Evolutionary conservation across 2,797 vertebrate genomes (phyloP), one percentile per base, ranked within the genome.

Genomic region (Gastrophryne carolinensis): DNA sequence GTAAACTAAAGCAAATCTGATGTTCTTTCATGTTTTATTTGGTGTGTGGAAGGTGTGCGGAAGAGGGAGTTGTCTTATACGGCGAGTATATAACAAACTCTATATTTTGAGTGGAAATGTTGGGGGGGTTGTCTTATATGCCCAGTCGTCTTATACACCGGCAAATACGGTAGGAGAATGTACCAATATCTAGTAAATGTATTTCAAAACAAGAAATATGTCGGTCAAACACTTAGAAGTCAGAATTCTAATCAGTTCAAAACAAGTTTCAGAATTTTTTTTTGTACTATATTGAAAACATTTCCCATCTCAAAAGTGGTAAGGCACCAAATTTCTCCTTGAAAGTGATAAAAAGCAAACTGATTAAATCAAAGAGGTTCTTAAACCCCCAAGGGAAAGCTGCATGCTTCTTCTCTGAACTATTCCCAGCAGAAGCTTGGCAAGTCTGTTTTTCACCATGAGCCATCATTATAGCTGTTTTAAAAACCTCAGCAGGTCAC

Each of bases 301-400:
- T 76, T 52, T 69, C 69, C 67, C 15, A 26, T 56, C 41, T 70
- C 29, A 64, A 19, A 65, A 65, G 66, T 47, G 37, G 60, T 77
- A 77, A 71, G 44, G 29, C 66, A 71, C 47, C 47, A 37, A 83
- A 85, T 81, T 79, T 84, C 80, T 90, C 81, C 84, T 80, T 82
- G 67, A 77, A 61, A 77, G 75, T 65, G 80, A 84, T 84, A 79
- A 75, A 85, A 87, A 78, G 66, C 80, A 87, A 88, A 82, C 78
- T 85, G 85, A 90, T 87, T 87, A 88, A 87, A 81, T 88, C 82
- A 87, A 87, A 89, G 78, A 89, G 79, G 70, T 80, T 37, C 85
- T 84, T 78, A 80, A 87, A 88, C 80, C 77, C 81, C 79, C 82
- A 77, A 83, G 82, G 79, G 82, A 84, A 85, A 86, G 73, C 52